A percentile compares a stretch with the other conserved stretches of the same genome.
Evolutionary conservation across 1,140 invertebrate species (phyloP).

Genomic region (Campoletis sonorensis): DNA sequence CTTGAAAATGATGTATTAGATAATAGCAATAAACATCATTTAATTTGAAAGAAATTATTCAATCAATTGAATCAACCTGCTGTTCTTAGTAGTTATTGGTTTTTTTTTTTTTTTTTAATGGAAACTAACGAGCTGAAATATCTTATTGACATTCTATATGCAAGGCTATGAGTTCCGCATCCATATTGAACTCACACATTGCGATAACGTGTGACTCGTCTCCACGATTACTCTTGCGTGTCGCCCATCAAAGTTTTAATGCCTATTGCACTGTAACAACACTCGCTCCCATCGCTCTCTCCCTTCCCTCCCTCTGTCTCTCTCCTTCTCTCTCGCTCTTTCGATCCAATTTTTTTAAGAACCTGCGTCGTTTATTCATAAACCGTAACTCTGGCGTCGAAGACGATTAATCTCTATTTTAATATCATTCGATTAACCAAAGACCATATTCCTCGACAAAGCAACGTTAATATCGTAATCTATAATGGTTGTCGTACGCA

Average conservation of each 20-base stretch:
- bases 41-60: too few relatives aligned
- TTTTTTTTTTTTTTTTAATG: too few relatives aligned
- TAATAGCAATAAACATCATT: too few relatives aligned
- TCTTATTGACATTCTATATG: too few relatives aligned
- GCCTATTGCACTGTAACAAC: neutral
- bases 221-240: neutral
- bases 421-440: slow-evolving; percentile 4
- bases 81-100: too few relatives aligned
- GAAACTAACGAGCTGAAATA: too few relatives aligned
- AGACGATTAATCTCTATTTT: slow-evolving; percentile 4
- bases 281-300: too few relatives aligned
- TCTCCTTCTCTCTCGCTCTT: neutral
- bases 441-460: neutral
- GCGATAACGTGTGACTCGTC: too few relatives aligned
- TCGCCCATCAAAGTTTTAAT: neutral
- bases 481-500: neutral
- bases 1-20: neutral
- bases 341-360: neutral
- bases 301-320: neutral
- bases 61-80: too few relatives aligned
- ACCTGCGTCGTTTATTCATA: neutral
- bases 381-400: neutral
- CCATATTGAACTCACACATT: too few relatives aligned
- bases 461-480: neutral
- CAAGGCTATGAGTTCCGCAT: too few relatives aligned